Percentiles rank a stretch among this genome's conserved stretches.
Evolutionary conservation across 2,888 invertebrate genomes (phyloP).

Genomic region (Lomographa bimaculata): DNA sequence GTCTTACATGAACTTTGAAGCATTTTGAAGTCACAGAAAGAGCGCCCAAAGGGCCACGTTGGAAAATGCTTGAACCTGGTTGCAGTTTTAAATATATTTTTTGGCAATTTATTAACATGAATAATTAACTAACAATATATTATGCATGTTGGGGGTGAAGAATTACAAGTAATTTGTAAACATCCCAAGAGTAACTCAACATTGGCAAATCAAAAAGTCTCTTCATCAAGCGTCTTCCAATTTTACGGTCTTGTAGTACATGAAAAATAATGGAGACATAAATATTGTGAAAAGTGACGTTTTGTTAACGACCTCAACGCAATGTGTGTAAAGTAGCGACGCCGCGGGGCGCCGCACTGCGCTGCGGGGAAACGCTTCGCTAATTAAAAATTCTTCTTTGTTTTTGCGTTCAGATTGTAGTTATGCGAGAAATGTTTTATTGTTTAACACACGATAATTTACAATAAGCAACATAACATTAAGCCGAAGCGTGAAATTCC

Average conservation of each 20-base stretch:
- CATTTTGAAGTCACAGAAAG: too few relatives aligned
- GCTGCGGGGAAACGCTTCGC: conserved; percentile 61
- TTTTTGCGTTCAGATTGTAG: conserved; percentile 65
- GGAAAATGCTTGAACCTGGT: too few relatives aligned
- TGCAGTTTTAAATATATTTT: too few relatives aligned
- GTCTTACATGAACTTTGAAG: too few relatives aligned
- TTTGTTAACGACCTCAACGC: conserved; percentile 71
- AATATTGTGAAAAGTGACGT: conserved; percentile 78
- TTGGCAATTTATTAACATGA: too few relatives aligned
- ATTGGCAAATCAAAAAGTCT: conserved; percentile 32
- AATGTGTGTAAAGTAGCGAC: conserved; percentile 73
- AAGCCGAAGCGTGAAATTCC: conserved; percentile 60
- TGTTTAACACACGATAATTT: conserved; percentile 65
- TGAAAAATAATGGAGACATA: conserved; percentile 79
- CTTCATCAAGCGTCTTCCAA: conserved; percentile 53
- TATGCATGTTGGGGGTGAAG: not conserved
- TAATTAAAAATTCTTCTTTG: conserved; percentile 75
- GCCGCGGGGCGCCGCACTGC: conserved; percentile 60
- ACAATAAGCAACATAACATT: conserved; percentile 50
- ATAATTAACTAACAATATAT: too few relatives aligned
- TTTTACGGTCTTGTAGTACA: conserved; percentile 67
- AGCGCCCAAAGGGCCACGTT: too few relatives aligned
- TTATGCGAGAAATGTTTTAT: conserved; percentile 66
- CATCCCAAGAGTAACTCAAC: too few relatives aligned
- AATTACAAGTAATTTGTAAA: conserved; percentile 3